Evolutionary conservation across 2,797 vertebrate genomes (phyloP).

Genomic region (Ciconia nigra): DNA sequence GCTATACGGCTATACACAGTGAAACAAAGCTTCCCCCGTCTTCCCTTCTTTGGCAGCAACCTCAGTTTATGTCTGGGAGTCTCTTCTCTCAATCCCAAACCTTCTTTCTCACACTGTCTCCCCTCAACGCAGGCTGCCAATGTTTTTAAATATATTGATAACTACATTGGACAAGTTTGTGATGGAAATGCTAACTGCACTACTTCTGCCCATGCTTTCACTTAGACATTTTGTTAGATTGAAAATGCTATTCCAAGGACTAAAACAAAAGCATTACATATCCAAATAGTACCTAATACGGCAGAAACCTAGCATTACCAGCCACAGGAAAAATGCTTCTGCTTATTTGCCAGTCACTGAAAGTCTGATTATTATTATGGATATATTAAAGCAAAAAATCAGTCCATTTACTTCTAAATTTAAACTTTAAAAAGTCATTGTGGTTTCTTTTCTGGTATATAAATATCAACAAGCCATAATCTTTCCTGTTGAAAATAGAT

Average conservation of each 20-base stretch:
- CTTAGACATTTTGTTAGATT: background rate
- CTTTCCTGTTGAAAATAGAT: background rate
- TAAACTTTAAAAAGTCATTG: background rate
- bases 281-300: background rate
- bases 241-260: background rate
- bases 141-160: background rate
- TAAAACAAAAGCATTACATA: background rate
- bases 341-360: background rate
- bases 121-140: background rate
- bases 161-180: background rate
- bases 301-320: background rate
- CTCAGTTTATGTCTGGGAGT: background rate
- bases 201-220: background rate
- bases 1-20: background rate
- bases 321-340: background rate
- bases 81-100: background rate
- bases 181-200: background rate
- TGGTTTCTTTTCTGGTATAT: background rate
- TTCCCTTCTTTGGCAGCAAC: background rate
- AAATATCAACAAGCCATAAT: background rate
- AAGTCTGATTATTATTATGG: background rate
- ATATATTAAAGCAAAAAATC: background rate
- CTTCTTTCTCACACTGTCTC: background rate
- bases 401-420: background rate
- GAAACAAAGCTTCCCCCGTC: background rate